Evolutionary conservation across 2,888 invertebrate species (phyloP).

Genomic region (Drosophila austrosaltans): DNA sequence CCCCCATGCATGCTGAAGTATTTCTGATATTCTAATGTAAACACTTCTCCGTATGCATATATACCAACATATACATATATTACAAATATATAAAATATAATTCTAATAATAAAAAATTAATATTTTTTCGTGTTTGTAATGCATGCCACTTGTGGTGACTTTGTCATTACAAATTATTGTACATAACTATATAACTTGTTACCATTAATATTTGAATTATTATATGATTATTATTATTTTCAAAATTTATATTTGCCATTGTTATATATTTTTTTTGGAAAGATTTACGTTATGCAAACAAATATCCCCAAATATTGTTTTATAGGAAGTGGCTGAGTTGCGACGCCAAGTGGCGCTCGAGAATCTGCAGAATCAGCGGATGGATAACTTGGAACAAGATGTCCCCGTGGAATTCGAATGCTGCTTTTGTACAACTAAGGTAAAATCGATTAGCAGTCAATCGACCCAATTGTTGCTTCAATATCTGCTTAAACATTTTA

Average conservation of each 20-base stretch:
- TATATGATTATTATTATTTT: slow-evolving; percentile 5
- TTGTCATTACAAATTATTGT: not conserved
- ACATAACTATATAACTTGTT: not conserved
- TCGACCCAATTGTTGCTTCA: slow-evolving; percentile 4
- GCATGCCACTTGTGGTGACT: slow-evolving; percentile 3
- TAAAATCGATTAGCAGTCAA: slow-evolving; percentile 79
- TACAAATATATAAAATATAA: not conserved
- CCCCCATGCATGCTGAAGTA: not conserved
- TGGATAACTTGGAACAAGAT: slow-evolving; percentile 91
- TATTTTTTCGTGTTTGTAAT: not conserved
- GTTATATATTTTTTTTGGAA: slow-evolving; percentile 40
- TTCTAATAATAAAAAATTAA: not conserved
- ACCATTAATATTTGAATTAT: not conserved
- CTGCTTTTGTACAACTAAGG: slow-evolving; percentile 98
- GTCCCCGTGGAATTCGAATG: slow-evolving; percentile 98
- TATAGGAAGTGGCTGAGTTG: slow-evolving; percentile 84
- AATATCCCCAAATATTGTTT: slow-evolving; percentile 66
- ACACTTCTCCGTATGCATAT: not conserved
- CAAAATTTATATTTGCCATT: slow-evolving; percentile 5
- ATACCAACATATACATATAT: not conserved
- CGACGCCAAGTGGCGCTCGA: slow-evolving; percentile 84
- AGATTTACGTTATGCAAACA: slow-evolving; percentile 62
- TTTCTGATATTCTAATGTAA: not conserved
- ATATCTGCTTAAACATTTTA: not conserved
- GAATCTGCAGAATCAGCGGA: slow-evolving; percentile 83